phyloP scores from a whole-genome alignment of 2,888 invertebrate genomes.

The Plagodis dolabraria region DNA sequence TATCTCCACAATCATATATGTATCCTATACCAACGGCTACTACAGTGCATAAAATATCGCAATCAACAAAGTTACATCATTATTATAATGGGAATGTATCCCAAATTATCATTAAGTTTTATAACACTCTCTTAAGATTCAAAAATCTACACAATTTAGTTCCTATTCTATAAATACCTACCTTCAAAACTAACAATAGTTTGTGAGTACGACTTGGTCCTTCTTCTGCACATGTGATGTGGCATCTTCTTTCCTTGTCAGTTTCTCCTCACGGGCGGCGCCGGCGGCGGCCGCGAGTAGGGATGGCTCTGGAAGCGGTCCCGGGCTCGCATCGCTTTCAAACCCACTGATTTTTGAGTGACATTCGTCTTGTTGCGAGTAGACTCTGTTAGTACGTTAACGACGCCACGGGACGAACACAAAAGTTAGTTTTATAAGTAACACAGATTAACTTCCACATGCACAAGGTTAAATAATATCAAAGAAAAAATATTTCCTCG shows the following conservation, averaged over 20 bases:
- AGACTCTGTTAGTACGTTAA: conserved; percentile 66
- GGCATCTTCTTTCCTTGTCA: conserved; percentile 21
- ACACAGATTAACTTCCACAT: conserved; percentile 1
- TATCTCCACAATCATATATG: too few species aligned
- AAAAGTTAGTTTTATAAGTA: conserved; percentile 47
- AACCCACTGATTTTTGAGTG: conserved; percentile 76
- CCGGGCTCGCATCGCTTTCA: conserved; percentile 71
- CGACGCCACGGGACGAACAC: conserved; percentile 49
- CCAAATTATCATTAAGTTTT: too few species aligned
- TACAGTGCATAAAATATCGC: too few species aligned
- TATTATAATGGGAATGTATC: too few species aligned
- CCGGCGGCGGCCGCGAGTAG: conserved; percentile 59
- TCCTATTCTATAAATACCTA: not conserved
- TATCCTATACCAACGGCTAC: too few species aligned
- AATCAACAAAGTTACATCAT: too few species aligned
- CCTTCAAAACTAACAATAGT: not conserved
- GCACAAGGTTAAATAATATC: too few species aligned
- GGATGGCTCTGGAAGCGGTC: conserved; percentile 68
- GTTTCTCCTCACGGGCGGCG: conserved; percentile 19
- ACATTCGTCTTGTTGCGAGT: conserved; percentile 48
- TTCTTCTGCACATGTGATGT: not conserved
- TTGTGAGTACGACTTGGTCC: not conserved
- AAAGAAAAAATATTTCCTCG: too few species aligned
- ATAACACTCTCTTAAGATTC: too few species aligned
- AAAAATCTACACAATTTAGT: too few species aligned